Percentiles rank a stretch among this genome's conserved stretches.
Conservation (phyloP, 2,888 invertebrate species). For the Eupithecia abbreviata region DNA sequence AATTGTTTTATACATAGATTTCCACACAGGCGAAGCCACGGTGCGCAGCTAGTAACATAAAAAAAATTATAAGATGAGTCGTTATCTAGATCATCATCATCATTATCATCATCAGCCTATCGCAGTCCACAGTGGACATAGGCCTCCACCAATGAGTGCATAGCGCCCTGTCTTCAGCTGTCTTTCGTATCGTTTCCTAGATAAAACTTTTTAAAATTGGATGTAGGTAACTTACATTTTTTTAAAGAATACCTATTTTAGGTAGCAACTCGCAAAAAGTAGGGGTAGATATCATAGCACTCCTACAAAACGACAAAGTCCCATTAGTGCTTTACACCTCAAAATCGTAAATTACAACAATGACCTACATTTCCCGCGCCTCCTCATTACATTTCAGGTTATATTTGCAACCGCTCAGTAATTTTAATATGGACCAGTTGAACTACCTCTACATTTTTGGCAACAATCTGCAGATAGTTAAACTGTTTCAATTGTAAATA, state of each 20-base stretch:
- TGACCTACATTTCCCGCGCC: background rate
- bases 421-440: background rate
- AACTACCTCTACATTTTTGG: no score
- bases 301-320: background rate
- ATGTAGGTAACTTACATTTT: background rate
- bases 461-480: no score
- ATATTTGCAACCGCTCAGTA: background rate
- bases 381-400: background rate
- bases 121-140: no score
- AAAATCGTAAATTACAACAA: slow-evolving; percentile 2
- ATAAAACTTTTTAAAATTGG: background rate
- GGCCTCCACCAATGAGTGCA: no score
- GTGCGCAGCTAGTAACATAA: no score
- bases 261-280: background rate
- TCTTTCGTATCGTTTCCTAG: background rate
- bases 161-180: no score
- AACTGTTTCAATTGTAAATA: no score
- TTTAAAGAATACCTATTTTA: background rate
- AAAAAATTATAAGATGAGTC: no score
- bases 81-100: no score
- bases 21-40: no score
- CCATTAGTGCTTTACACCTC: background rate
- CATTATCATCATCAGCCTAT: no score
- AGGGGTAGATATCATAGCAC: background rate
- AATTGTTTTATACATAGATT: no score